These are phyloP conservation scores for Sphenopsis melanotis DNA, from an alignment of 2,797 vertebrate genomes.

Conservation along the genomic window DNA sequence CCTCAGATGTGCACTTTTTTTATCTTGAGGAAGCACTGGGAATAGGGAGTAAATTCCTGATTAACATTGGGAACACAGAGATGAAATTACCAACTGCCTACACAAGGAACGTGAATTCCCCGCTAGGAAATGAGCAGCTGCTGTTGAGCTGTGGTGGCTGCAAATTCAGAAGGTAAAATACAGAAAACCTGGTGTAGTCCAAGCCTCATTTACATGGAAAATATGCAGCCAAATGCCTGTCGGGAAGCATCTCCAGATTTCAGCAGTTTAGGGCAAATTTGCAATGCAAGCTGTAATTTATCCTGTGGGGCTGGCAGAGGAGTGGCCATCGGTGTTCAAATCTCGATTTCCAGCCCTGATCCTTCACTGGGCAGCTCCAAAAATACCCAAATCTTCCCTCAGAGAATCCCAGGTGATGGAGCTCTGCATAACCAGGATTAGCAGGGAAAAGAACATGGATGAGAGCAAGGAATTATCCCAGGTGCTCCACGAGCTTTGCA, in stretches of 20 bases:
- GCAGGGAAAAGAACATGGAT: background rate
- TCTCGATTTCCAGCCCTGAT: fast-evolving
- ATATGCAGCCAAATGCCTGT: background rate
- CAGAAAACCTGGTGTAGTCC: background rate
- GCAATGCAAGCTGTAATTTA: background rate
- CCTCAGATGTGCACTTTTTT: background rate
- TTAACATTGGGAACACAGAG: background rate
- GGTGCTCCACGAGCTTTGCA: background rate
- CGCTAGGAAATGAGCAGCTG: background rate
- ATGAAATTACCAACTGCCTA: background rate
- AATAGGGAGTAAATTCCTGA: background rate
- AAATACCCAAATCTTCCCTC: background rate
- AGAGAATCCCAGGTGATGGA: background rate
- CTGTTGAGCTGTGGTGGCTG: background rate
- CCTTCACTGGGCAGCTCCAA: background rate
- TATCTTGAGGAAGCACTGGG: background rate
- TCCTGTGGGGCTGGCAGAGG: background rate
- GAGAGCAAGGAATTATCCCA: background rate
- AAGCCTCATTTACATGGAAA: background rate
- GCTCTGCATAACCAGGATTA: too few relatives aligned
- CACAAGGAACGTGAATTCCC: background rate
- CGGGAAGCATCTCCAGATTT: background rate
- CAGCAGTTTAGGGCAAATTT: background rate
- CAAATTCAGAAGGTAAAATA: background rate
- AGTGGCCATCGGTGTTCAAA: background rate